phyloP scores from a whole-genome alignment of 1,140 invertebrate genomes.

The Heliconius nattereri region DNA sequence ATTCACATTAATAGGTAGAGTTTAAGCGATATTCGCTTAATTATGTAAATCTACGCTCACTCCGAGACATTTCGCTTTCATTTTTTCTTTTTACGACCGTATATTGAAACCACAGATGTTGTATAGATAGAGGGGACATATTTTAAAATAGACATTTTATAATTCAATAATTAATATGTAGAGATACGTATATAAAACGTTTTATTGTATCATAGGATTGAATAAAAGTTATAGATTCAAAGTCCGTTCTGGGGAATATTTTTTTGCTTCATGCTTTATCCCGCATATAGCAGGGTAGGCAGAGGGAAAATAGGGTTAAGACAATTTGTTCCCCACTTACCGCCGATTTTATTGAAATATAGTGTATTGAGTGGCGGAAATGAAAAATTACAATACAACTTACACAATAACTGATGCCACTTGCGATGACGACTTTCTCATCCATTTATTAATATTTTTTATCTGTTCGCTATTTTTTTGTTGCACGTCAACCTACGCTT shows the following conservation, averaged over 20 bases:
- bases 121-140: background rate
- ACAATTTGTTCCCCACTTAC: no score
- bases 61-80: conserved; percentile 47
- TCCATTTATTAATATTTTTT: background rate
- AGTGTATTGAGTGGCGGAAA: no score
- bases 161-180: background rate
- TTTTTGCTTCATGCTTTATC: background rate
- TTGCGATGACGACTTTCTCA: no score
- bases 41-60: conserved; percentile 55
- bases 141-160: background rate
- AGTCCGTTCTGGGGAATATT: background rate
- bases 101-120: conserved; percentile 5
- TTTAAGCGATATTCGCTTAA: conserved; percentile 40
- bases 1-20: conserved; percentile 14
- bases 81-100: conserved; percentile 63
- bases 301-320: no score
- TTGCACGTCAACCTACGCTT: background rate
- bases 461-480: background rate
- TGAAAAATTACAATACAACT: no score
- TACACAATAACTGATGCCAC: no score
- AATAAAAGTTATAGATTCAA: background rate
- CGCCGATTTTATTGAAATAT: no score
- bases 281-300: no score
- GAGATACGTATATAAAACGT: no score
- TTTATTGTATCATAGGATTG: no score